Percentiles rank a stretch among this genome's conserved stretches.
Evolutionary conservation across 2,113 vertebrate species (phyloP).

Genomic region (Callaeas wilsoni): DNA sequence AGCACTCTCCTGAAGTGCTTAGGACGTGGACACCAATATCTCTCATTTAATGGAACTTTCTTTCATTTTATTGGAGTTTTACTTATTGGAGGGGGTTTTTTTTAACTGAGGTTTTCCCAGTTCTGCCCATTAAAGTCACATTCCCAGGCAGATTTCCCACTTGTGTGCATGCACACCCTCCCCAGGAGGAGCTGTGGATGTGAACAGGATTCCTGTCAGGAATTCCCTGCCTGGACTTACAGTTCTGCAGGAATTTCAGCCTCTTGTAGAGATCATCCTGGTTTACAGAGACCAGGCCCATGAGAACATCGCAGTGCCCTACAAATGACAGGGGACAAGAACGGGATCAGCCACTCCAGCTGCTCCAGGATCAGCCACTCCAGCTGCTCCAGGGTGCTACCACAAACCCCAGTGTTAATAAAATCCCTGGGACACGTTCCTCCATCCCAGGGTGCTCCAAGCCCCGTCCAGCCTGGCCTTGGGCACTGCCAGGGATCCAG

Average conservation of each 20-base stretch:
- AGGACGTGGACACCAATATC: not conserved
- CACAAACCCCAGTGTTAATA: too few species aligned
- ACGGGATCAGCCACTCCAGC: not conserved
- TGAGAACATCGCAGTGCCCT: slow-evolving; percentile 93
- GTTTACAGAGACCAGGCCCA: slow-evolving; percentile 89
- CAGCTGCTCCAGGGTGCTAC: too few species aligned
- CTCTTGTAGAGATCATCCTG: slow-evolving; percentile 74
- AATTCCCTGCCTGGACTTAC: slow-evolving; percentile 69
- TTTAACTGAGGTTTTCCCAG: not conserved
- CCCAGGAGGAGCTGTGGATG: not conserved
- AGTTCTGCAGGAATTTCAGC: slow-evolving; percentile 87
- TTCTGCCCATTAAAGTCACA: not conserved
- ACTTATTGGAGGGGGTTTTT: not conserved
- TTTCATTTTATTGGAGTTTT: not conserved
- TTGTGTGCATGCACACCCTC: not conserved
- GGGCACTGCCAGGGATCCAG: not conserved
- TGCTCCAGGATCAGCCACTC: too few species aligned
- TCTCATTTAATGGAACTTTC: too few species aligned
- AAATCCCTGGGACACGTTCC: not conserved
- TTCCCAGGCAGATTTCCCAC: not conserved
- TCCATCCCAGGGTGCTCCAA: not conserved
- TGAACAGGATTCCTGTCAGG: not conserved
- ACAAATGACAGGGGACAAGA: not conserved
- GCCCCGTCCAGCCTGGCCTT: not conserved
- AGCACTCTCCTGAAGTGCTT: not conserved